phyloP scores from a whole-genome alignment of 2,797 vertebrate genomes.

The Notoglanidium macrostoma region DNA sequence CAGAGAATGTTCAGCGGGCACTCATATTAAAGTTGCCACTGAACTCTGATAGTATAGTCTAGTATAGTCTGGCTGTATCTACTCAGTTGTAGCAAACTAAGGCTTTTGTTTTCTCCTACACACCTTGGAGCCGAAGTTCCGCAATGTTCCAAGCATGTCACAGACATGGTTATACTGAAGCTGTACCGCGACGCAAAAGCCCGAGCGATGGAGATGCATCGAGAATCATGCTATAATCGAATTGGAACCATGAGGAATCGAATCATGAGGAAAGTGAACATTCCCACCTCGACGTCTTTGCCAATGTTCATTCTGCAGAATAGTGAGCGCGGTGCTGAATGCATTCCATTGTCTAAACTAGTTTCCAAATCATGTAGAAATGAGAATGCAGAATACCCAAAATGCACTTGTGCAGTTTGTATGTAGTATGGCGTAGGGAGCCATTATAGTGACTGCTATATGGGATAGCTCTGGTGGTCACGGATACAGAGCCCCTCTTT shows the following conservation, averaged over 20 bases:
- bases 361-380: not conserved
- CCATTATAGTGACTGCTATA: not conserved
- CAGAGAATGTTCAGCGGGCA: too few species aligned
- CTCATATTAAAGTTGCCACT: too few species aligned
- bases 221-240: too few species aligned
- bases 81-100: not conserved
- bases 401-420: not conserved
- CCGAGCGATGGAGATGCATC: too few species aligned
- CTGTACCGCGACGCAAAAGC: too few species aligned
- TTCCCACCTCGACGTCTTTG: not conserved
- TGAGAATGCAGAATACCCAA: not conserved
- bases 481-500: not conserved
- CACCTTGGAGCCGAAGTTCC: too few species aligned
- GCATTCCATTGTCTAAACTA: not conserved
- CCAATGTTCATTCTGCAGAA: not conserved
- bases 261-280: not conserved
- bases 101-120: not conserved
- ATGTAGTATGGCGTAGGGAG: not conserved
- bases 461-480: not conserved
- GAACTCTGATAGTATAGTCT: not conserved
- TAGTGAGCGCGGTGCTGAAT: too few species aligned
- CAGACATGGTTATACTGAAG: too few species aligned
- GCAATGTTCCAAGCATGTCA: not conserved
- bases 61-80: not conserved
- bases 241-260: not conserved